Base-by-base conservation (phyloP, 2,797 vertebrate genomes). In the Anguilla marmorata region DNA sequence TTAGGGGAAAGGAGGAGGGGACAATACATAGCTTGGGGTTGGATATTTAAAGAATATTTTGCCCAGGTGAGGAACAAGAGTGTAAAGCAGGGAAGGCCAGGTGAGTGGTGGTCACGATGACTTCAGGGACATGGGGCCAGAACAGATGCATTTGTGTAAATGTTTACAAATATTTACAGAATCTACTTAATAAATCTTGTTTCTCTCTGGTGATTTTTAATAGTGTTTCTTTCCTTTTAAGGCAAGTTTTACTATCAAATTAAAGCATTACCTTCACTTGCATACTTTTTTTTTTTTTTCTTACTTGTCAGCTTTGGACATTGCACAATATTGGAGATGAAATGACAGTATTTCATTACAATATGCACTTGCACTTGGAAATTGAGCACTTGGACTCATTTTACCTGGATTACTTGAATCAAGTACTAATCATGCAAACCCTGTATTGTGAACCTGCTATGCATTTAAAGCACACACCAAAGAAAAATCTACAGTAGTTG, bases 1-100 rank as follows among this genome's bases (percentile, higher is more conserved):
- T 58, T 8, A n/a, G 54, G 48, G n/a, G 80, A 1, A 11, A 1
- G 12, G 3, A 56, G 50, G 82, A 27, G 48, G 45, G 45, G 48
- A 16, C 14, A 9, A 16, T 16, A 56, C n/a, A 56, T 56, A 52
- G 80, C n/a, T 50, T 50, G 48, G 80, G 14, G 24, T 56, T 84
- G 48, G 50, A 33, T 84, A 84, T 84, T 84, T 84, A 84, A 84
- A 54, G n/a, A 33, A 84, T n/a, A 50, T 3, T 84, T 52, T 84
- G 50, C 50, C n/a, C 52, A 54, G 30, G 50, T 30, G 50, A 5
- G 50, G n/a, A 56, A 16, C 11, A 84, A n/a, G 9, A 54, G 50
- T 56, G 11, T 33, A 84, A 27, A 56, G n/a, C 9, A 30, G 14
- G 52, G 82, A 56, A 9, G 21, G 79, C 79, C 79, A 56, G 82